These are phyloP conservation scores for Corythucha ciliata DNA, from an alignment of 2,888 invertebrate genomes.

Conservation along the genomic window DNA sequence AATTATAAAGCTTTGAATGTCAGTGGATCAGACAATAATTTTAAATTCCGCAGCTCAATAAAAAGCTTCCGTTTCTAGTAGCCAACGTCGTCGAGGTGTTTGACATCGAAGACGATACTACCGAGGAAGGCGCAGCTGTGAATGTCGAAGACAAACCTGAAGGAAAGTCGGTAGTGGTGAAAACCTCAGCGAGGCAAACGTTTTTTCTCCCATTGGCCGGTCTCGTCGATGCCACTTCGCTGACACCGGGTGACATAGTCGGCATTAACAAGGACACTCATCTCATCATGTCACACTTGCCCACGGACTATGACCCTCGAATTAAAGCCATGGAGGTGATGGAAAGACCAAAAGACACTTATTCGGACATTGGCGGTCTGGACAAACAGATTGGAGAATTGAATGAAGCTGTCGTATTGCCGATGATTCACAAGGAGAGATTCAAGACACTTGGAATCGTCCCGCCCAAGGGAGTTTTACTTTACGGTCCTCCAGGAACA, in stretches of 20 bases:
- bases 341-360: slow-evolving; percentile 97
- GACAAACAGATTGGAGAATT: slow-evolving; percentile 95
- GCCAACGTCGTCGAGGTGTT: slow-evolving; percentile 91
- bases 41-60: slow-evolving; percentile 85
- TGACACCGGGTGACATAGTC: slow-evolving; percentile 93
- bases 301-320: slow-evolving; percentile 93
- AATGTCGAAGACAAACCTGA: slow-evolving; percentile 96
- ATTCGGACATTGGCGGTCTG: slow-evolving; percentile 98
- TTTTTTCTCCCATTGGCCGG: slow-evolving; percentile 54
- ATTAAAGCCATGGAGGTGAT: slow-evolving; percentile 99
- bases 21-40: no score
- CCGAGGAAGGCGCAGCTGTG: slow-evolving; percentile 95
- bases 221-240: slow-evolving; percentile 92
- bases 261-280: slow-evolving; percentile 97
- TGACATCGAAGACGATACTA: slow-evolving; percentile 86
- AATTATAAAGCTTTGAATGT: no score
- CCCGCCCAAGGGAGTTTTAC: slow-evolving; percentile 90
- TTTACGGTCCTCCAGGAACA: slow-evolving; percentile 89
- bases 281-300: slow-evolving; percentile 90
- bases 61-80: slow-evolving; percentile 94
- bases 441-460: slow-evolving; percentile 97
- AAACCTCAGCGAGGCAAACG: slow-evolving; percentile 41
- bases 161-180: slow-evolving; percentile 98
- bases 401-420: slow-evolving; percentile 97
- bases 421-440: slow-evolving; percentile 98